phyloP scores from a whole-genome alignment of 2,113 vertebrate species.

The Caranx melampygus region DNA sequence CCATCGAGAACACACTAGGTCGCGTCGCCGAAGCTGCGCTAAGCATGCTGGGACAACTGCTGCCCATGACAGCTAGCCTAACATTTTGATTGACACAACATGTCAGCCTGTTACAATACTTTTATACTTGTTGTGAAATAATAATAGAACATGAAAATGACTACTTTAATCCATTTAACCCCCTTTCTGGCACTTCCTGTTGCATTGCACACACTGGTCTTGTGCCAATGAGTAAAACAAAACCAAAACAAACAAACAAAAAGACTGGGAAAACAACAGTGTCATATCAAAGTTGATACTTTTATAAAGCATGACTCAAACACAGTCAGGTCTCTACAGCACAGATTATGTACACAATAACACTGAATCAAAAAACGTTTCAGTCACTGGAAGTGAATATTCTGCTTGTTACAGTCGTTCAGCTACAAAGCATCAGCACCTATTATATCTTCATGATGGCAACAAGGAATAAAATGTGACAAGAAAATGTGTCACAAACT shows the following conservation, averaged over 20 bases:
- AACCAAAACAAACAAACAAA: background rate
- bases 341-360: constrained; percentile 40
- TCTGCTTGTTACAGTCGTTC: constrained; percentile 1
- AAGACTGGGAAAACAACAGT: constrained; percentile 3
- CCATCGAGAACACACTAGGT: too few relatives aligned
- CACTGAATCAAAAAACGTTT: background rate
- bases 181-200: too few relatives aligned
- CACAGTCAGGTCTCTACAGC: constrained; percentile 6
- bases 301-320: constrained; percentile 43
- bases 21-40: too few relatives aligned
- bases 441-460: constrained; percentile 31
- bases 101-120: too few relatives aligned
- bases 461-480: constrained; percentile 8
- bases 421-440: constrained; percentile 48
- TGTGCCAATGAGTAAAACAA: background rate
- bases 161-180: too few relatives aligned
- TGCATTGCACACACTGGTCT: background rate
- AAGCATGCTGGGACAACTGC: too few relatives aligned
- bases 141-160: too few relatives aligned
- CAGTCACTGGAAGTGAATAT: background rate
- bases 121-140: too few relatives aligned
- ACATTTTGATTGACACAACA: too few relatives aligned
- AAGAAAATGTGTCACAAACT: constrained; percentile 7
- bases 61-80: too few relatives aligned
- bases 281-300: constrained; percentile 46